A percentile compares a stretch with the other conserved stretches of the same genome.
Evolutionary conservation across 2,113 vertebrate genomes (phyloP).

Genomic region (Amazona guildingii): DNA sequence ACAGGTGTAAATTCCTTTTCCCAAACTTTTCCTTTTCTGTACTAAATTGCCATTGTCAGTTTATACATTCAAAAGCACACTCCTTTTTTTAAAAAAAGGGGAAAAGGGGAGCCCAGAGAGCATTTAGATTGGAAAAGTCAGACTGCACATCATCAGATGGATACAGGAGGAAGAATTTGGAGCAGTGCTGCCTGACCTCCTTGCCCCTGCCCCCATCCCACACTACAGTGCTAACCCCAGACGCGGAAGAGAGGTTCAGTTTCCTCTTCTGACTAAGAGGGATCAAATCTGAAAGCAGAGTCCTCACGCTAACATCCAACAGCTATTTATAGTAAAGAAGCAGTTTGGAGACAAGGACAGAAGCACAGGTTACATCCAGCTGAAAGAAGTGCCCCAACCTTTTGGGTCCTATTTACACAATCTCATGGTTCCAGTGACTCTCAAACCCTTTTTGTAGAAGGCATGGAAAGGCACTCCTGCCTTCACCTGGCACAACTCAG

Average conservation of each 20-base stretch:
- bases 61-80: neutral
- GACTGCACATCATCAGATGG: neutral
- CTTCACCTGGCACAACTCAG: neutral
- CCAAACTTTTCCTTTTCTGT: neutral
- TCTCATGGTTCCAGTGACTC: neutral
- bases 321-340: neutral
- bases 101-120: neutral
- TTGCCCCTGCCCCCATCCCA: neutral
- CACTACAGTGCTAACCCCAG: neutral
- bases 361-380: neutral
- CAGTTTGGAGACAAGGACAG: neutral
- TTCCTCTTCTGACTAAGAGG: neutral
- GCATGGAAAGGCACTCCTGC: neutral
- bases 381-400: neutral
- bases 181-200: neutral
- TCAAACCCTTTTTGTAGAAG: neutral
- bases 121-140: neutral
- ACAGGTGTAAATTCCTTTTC: neutral
- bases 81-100: neutral
- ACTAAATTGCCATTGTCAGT: neutral
- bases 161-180: neutral
- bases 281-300: neutral
- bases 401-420: neutral
- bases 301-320: neutral
- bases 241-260: neutral